These are phyloP conservation scores for Remorina albescens DNA, from an alignment of 2,797 vertebrate species.

Conservation along the genomic window DNA sequence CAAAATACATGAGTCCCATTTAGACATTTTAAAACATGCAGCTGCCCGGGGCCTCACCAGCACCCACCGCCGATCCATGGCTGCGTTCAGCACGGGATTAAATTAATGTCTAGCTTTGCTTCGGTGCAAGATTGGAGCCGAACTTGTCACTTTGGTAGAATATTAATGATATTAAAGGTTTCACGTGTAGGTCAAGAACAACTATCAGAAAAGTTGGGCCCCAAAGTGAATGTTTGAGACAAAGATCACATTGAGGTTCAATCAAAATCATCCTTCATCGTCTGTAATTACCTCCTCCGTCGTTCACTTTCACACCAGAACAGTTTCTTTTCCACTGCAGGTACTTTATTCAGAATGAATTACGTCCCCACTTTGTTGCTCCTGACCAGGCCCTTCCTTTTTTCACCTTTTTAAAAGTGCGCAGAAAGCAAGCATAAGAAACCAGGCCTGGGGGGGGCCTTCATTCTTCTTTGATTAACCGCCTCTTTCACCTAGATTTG, in stretches of 20 bases:
- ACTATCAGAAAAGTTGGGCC: no score
- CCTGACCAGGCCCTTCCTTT: conserved; percentile 63
- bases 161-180: background rate
- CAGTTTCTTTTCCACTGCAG: conserved; percentile 36
- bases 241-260: background rate
- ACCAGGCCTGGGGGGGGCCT: conserved; percentile 69
- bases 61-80: conserved; percentile 18
- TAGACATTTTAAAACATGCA: conserved; percentile 61
- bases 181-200: background rate
- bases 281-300: no score
- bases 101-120: conserved; percentile 13
- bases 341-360: conserved; percentile 59
- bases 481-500: conserved; percentile 57
- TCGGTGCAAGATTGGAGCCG: background rate
- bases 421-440: conserved; percentile 75
- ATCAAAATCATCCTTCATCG: no score
- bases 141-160: background rate
- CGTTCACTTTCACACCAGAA: conserved; percentile 15
- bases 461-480: conserved; percentile 62
- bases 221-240: background rate
- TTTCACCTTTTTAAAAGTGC: conserved; percentile 65
- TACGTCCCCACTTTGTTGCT: conserved; percentile 55
- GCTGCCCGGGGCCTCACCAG: conserved; percentile 68
- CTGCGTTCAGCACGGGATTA: conserved; percentile 1
- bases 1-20: conserved; percentile 66